A percentile compares a stretch with the other conserved stretches of the same genome.
These are phyloP conservation scores for Norana najaformis DNA, from an alignment of 2,888 invertebrate species.

Conservation along the genomic window DNA sequence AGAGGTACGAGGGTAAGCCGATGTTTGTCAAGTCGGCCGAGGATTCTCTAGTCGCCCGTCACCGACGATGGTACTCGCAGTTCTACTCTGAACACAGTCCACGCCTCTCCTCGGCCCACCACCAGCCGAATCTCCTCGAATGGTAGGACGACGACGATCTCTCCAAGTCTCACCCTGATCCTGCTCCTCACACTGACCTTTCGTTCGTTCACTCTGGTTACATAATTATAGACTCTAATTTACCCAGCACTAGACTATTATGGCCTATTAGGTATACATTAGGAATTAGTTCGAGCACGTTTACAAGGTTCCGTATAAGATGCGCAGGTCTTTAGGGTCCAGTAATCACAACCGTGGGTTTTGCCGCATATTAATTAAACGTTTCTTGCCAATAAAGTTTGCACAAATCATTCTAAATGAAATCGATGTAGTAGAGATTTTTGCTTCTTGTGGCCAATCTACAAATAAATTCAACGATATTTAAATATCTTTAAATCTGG, in stretches of 20 bases:
- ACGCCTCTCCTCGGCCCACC: slow-evolving; percentile 16
- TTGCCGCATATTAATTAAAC: too few relatives aligned
- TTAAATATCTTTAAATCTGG: too few relatives aligned
- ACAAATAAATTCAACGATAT: too few relatives aligned
- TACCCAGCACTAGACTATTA: neutral
- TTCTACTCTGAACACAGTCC: slow-evolving; percentile 74
- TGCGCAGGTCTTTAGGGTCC: too few relatives aligned
- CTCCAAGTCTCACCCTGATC: neutral
- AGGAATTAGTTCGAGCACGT: too few relatives aligned
- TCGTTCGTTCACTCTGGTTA: neutral
- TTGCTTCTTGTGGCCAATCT: too few relatives aligned
- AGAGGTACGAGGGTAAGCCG: slow-evolving; percentile 74
- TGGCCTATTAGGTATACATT: neutral
- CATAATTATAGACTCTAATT: neutral
- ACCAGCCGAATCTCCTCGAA: neutral
- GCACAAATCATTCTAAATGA: too few relatives aligned
- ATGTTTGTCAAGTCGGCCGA: slow-evolving; percentile 71
- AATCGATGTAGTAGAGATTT: too few relatives aligned
- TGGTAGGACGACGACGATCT: neutral
- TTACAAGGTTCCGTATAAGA: too few relatives aligned
- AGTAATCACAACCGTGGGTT: too few relatives aligned
- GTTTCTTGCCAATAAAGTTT: too few relatives aligned
- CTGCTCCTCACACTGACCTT: too few relatives aligned
- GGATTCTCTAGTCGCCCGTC: slow-evolving; percentile 75
- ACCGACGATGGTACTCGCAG: slow-evolving; percentile 80